These are phyloP conservation scores for Kryphioiulus occultus DNA, from an alignment of 2,888 invertebrate genomes.

Conservation along the genomic window DNA sequence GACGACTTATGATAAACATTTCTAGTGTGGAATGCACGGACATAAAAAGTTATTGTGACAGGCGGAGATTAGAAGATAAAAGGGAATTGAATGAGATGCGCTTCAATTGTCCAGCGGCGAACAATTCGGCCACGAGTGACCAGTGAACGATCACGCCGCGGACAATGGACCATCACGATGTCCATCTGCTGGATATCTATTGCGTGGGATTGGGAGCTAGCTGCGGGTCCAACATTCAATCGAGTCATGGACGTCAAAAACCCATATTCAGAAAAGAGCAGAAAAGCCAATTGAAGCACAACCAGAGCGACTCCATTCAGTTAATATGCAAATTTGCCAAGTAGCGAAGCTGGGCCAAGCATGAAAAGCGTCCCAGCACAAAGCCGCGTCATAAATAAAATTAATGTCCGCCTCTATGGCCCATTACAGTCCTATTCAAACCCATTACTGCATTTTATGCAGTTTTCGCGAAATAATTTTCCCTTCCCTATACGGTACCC, in stretches of 20 bases:
- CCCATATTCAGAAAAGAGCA: not conserved
- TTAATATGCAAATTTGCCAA: not conserved
- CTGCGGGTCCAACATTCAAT: not conserved
- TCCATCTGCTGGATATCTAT: not conserved
- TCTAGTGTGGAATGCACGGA: not conserved
- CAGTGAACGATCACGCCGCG: not conserved
- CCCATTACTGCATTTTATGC: not conserved
- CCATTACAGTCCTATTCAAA: not conserved
- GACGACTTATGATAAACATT: conserved; percentile 8
- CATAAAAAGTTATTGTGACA: conserved; percentile 17
- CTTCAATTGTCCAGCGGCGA: not conserved
- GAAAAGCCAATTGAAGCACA: not conserved
- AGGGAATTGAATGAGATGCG: not conserved
- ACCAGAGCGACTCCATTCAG: not conserved
- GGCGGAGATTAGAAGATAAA: not conserved
- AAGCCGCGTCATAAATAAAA: not conserved
- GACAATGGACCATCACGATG: not conserved
- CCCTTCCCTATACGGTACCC: no score
- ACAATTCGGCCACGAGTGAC: not conserved
- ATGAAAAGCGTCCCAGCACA: not conserved
- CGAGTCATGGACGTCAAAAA: not conserved
- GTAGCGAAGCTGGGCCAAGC: not conserved
- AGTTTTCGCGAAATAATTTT: not conserved
- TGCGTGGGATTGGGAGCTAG: not conserved
- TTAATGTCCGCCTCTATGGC: not conserved